A percentile compares a stretch with the other conserved stretches of the same genome.
phyloP scores from a whole-genome alignment of 2,797 vertebrate species.

The Phylloscopus collybita region DNA sequence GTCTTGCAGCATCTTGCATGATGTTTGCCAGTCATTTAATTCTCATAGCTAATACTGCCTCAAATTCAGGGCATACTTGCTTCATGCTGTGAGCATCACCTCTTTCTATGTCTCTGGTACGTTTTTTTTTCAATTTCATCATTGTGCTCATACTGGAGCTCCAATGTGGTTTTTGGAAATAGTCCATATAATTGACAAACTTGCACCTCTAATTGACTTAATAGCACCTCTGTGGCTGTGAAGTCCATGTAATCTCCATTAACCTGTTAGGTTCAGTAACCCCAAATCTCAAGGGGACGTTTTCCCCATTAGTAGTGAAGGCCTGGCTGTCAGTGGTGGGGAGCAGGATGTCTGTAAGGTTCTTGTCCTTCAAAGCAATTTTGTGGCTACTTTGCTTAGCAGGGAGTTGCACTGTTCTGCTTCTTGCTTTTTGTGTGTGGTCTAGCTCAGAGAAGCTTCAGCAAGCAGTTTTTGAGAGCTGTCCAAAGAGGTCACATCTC shows the following conservation, averaged over 20 bases:
- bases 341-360: neutral
- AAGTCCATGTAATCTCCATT: conserved; percentile 13
- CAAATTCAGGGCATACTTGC: neutral
- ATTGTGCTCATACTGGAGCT: neutral
- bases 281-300: neutral
- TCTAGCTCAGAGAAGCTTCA: neutral
- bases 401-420: neutral
- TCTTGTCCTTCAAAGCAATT: neutral
- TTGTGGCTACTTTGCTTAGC: neutral
- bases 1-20: neutral
- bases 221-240: conserved; percentile 50
- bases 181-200: conserved; percentile 42
- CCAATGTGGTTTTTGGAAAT: conserved; percentile 32
- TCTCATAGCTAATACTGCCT: neutral
- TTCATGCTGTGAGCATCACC: neutral
- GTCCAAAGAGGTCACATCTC: neutral
- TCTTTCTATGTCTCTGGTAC: neutral
- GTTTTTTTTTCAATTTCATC: conserved; percentile 7
- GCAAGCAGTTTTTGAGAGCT: neutral
- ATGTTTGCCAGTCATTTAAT: neutral
- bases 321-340: neutral
- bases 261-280: conserved; percentile 41
- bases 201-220: conserved; percentile 29
- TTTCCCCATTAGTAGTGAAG: neutral
- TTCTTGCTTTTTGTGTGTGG: neutral